Conservation (phyloP, 2,113 vertebrate species). For the Emydocephalus ijimae region DNA sequence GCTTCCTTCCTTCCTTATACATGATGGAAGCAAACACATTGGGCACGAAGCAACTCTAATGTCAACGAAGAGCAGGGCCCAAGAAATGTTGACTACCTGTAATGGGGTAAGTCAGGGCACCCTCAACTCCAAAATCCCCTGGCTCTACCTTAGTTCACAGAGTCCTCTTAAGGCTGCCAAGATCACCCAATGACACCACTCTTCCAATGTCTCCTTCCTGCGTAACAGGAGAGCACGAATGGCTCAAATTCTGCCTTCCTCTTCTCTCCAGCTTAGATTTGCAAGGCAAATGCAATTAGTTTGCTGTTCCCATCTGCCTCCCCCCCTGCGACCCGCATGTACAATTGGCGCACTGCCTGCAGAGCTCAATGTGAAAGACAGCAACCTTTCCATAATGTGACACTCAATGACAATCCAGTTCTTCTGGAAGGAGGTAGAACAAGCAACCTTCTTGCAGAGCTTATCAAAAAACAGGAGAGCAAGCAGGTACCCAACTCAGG, state of each 20-base stretch:
- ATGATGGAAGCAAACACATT: neutral
- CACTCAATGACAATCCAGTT: neutral
- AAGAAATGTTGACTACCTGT: neutral
- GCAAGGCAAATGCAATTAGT: neutral
- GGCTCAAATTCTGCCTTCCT: neutral
- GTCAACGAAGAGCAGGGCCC: neutral
- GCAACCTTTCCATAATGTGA: neutral
- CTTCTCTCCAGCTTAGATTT: constrained; percentile 8
- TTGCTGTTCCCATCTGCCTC: neutral
- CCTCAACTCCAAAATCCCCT: neutral
- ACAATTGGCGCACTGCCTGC: neutral
- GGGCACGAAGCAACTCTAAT: neutral
- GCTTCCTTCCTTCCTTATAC: neutral
- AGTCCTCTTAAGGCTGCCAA: neutral
- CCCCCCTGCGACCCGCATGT: neutral
- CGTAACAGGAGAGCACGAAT: neutral
- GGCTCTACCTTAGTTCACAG: accelerated
- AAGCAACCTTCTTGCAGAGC: neutral
- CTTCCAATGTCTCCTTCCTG: neutral
- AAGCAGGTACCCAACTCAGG: neutral
- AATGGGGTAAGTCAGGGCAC: accelerated
- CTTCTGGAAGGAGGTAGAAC: neutral
- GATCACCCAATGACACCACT: neutral
- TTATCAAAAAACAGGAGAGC: neutral
- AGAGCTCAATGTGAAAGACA: accelerated